Percentiles rank a stretch among this genome's conserved stretches.
These are phyloP conservation scores for Halotydeus destructor DNA, from an alignment of 1,140 invertebrate genomes.

Conservation along the genomic window DNA sequence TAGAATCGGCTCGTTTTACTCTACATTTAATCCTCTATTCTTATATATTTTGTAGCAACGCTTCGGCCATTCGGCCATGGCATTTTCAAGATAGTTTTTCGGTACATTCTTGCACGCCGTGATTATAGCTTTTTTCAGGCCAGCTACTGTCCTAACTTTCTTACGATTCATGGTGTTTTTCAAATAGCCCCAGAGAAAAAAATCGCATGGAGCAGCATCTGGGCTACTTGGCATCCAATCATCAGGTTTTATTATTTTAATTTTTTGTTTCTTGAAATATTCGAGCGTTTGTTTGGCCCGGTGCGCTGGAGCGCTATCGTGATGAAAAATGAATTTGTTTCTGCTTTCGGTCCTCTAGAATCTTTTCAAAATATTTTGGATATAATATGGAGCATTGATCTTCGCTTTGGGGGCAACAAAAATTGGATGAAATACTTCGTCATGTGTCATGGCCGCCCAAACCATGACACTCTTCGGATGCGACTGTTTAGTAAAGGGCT, in stretches of 20 bases:
- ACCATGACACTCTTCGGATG: constrained; percentile 1
- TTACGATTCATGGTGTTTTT: not conserved
- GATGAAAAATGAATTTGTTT: not conserved
- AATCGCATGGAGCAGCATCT: constrained; percentile 6
- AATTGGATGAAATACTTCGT: not conserved
- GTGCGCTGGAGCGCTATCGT: not conserved
- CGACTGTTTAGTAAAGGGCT: not conserved
- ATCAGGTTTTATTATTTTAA: not conserved
- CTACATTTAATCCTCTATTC: too few species aligned
- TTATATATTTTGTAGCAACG: too few species aligned
- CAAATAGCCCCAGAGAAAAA: constrained; percentile 8
- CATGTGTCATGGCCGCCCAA: not conserved
- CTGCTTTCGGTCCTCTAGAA: not conserved
- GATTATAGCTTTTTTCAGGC: constrained; percentile 5
- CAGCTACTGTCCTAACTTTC: not conserved
- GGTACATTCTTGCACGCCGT: not conserved
- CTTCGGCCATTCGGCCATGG: not conserved
- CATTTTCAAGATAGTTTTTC: not conserved
- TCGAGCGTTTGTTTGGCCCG: constrained; percentile 1
- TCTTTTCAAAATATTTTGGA: constrained; percentile 1
- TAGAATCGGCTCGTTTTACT: too few species aligned
- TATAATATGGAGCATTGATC: not conserved
- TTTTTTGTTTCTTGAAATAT: not conserved
- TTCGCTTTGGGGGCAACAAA: constrained; percentile 1
- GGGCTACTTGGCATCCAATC: constrained; percentile 1